Evolutionary conservation across 2,113 vertebrate genomes (phyloP), one percentile per base, ranked within the genome.

Genomic region (Macrotus californicus): DNA sequence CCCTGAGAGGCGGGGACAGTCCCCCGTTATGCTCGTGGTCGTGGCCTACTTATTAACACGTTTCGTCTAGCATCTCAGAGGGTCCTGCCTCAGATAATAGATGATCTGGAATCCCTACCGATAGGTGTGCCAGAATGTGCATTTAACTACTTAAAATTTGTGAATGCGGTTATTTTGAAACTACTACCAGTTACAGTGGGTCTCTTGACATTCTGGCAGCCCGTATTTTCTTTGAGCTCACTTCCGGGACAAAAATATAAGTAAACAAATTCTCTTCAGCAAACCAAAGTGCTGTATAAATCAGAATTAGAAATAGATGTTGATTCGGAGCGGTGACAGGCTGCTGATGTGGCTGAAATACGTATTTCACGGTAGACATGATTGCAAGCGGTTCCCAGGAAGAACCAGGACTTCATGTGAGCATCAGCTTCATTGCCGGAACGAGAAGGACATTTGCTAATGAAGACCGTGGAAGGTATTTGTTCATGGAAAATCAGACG

Each of bases 401-500:
- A 81, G 46, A 84, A 16, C 16, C 16, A 13, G 29, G 46, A 43
- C 59, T 56, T 59, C 31, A 80, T 10, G 52, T 77, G 81, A 67
- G 64, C n/a, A 52, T 50, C 61, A 41, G 69, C 80, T 21, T 87
- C 85, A 0, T 41, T 52, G 34, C 64, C 9, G 64, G 82, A 21
- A 19, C 43, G 80, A 61, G 93, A 79, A 79, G 91, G 94, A 66
- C 88, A 56, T 96, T 96, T 93, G 83, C 91, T 98, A 97, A 98
- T 97, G 97, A 98, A 96, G 90, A 86, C 93, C 64, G 48, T 95
- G 94, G 97, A 93, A 87, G 70, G 76, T 95, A 14, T 83, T 76
- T 43, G 94, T 97, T 97, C 97, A 93, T 67, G 72, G 92, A 97
- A 97, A 97, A 94, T 98, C 97, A 96, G 96, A 89, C 80, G 94